Evolutionary conservation across 2,113 vertebrate genomes (phyloP).

Genomic region (Myocastor coypus): DNA sequence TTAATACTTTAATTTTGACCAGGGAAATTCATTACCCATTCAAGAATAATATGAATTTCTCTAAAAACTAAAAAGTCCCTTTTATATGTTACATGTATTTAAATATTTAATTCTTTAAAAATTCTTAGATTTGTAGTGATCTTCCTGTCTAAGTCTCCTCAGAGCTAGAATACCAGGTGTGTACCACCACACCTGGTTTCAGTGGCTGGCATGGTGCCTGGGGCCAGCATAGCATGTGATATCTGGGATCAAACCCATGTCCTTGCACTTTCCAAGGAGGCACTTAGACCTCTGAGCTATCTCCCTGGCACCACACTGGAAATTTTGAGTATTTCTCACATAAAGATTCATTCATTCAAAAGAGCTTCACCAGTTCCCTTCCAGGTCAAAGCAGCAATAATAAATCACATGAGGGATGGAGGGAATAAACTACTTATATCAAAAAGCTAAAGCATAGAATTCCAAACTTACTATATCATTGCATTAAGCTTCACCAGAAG

Average conservation of each 20-base stretch:
- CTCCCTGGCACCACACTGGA: not conserved
- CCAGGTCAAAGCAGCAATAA: not conserved
- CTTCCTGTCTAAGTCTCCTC: too few relatives aligned
- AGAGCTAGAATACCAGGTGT: too few relatives aligned
- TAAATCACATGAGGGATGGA: not conserved
- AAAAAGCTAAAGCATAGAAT: not conserved
- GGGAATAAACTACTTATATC: not conserved
- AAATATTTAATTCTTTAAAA: not conserved
- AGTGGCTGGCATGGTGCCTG: too few relatives aligned
- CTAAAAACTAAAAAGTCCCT: not conserved
- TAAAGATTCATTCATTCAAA: conserved; percentile 25
- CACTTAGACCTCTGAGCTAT: too few relatives aligned
- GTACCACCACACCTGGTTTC: too few relatives aligned
- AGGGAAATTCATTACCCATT: not conserved
- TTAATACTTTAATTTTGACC: not conserved
- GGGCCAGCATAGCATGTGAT: too few relatives aligned
- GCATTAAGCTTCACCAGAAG: conserved; percentile 23
- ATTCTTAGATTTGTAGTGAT: too few relatives aligned
- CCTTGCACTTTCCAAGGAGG: too few relatives aligned
- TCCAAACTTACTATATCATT: not conserved
- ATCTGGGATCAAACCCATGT: too few relatives aligned
- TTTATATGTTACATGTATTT: not conserved
- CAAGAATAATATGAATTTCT: conserved; percentile 26
- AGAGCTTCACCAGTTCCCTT: not conserved
- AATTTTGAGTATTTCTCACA: conserved; percentile 10